These are phyloP conservation scores for Leptosomus discolor DNA, from an alignment of 2,113 vertebrate species.

Conservation along the genomic window DNA sequence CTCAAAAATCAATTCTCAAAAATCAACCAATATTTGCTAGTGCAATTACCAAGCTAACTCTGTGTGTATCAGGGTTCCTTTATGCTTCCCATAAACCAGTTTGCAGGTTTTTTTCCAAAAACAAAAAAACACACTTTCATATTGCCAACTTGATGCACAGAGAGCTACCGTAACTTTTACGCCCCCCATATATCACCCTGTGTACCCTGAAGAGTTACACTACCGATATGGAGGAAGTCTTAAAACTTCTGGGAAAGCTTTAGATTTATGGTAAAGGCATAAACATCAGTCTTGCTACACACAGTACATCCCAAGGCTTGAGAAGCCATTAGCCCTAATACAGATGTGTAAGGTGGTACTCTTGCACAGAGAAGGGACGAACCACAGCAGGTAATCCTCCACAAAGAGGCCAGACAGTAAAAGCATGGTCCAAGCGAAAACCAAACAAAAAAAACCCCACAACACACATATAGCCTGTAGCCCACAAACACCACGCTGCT, in stretches of 20 bases:
- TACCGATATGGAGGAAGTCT: neutral
- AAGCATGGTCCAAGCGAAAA: neutral
- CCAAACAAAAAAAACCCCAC: neutral
- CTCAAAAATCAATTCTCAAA: neutral
- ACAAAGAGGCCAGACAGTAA: neutral
- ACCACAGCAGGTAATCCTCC: neutral
- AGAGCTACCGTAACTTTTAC: neutral
- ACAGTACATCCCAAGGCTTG: rapidly evolving
- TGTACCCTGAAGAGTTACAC: neutral
- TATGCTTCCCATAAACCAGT: neutral
- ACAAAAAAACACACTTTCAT: neutral
- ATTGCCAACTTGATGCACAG: neutral
- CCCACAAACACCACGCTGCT: neutral
- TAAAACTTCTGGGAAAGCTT: neutral
- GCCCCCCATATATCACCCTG: neutral
- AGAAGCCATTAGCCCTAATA: neutral
- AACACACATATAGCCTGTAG: neutral
- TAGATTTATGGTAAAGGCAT: neutral
- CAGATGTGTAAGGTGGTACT: neutral
- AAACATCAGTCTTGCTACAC: neutral
- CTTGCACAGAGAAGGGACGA: neutral
- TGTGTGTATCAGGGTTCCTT: neutral
- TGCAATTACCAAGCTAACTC: neutral
- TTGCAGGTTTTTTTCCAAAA: neutral
- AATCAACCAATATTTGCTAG: neutral